Base-by-base conservation (phyloP, 2,113 vertebrate genomes). In the Pachypanchax playfairii region DNA sequence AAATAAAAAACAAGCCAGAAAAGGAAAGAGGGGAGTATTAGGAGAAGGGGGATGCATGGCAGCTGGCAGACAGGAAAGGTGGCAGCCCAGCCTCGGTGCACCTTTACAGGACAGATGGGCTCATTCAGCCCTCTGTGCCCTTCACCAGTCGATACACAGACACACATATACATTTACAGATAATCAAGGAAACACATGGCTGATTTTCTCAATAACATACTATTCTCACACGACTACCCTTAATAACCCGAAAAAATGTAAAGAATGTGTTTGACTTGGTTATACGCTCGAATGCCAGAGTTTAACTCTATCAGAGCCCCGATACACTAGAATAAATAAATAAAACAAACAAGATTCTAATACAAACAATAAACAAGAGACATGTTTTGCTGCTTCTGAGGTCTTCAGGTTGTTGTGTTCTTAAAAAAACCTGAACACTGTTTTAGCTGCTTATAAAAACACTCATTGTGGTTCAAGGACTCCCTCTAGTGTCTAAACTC, bases 41-140 rank as follows among this genome's bases (percentile, higher is more conserved):
- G 42, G 20, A 68, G 33, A 60, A 66, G n/a, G 15, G 11, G 44
- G 44, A 70, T 73, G 36, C 36, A 10, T 43, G 64, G 77, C 85
- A 87, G 75, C 75, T 87, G 85, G 83, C 57, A 72, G 76, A 73
- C 36, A 35, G 65, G 28, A 44, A 72, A 61, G 52, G 53, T 1
- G 13, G 49, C 39, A 2, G 44, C 61, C 54, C 21, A 50, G 72
- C 73, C 73, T 87, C 81, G 42, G 18, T 46, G 67, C 80, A 86
- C 70, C 75, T 75, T 29, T 58, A 68, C 62, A 28, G 56, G 57
- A 72, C 80, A 87, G 85, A 88, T 84, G 85, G 80, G 55, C 72
- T 31, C 47, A 65, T 70, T 67, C 75, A 54, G 33, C 62, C 55
- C 65, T 65, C 60, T 65, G 68, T 77, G 67, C 60, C 77, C 71